Base-by-base conservation (phyloP, 2,113 vertebrate species). In the Pangasianodon hypophthalmus region DNA sequence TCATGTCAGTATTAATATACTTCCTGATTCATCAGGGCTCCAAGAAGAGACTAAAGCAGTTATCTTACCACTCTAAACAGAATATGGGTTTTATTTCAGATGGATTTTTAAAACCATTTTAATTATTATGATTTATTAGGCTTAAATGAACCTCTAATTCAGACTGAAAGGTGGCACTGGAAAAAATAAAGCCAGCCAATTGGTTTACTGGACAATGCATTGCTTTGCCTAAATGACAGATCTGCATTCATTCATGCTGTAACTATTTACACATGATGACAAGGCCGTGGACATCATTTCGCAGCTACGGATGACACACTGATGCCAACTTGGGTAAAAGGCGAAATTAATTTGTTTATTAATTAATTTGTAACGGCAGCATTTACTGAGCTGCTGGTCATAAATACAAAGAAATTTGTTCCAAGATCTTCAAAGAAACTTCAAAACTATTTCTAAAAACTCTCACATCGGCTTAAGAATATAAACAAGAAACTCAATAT, bases 281-380 rank as follows among this genome's bases (percentile, higher is more conserved):
- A 85, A 46, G 37, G 41, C 56, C 24, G 4, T 64, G 14, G 84
- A 29, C 24, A 64, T 29, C 18, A 46, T 26, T 85, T 16, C 1
- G 13, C 58, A 62, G 64, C 56, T 48, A 41, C 16, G 21, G 19
- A 16, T 9, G 41, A 85, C 84, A 85, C 7, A 4, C 1, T n/a
- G 41, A 85, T 84, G 84, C 86, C 77, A 14, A 88, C 18, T 62
- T 52, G 58, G 58, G 21, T 92, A 83, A 86, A 88, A 92, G 46
- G 46, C 44, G 6, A 21, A 48, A 24, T 41, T 56, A 37, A 60
- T 32, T 48, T 4, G 46, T 48, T 48, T 48, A 4, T 48, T 48
- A n/a, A n/a, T n/a, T 41, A n/a, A n/a, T 41, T 56, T 67, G 1
- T 67, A 64, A 48, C 48, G 60, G 2, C 58, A 79, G 67, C n/a